Percentiles rank a stretch among this genome's conserved stretches.
Conservation (phyloP, 2,888 invertebrate species). For the Acronicta alni region DNA sequence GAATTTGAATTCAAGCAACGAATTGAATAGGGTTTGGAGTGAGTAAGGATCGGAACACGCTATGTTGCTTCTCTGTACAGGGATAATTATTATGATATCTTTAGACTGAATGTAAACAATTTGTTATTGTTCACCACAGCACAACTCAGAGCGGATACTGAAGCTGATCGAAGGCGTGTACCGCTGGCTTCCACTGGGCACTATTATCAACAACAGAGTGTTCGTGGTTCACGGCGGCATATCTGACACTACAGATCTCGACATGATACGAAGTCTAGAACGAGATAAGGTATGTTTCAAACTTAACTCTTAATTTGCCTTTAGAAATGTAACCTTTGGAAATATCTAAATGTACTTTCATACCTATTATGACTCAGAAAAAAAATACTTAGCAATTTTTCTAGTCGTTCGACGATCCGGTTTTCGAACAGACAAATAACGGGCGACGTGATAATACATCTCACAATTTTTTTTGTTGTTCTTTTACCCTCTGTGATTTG, state of each 20-base stretch:
- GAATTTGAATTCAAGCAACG: neutral
- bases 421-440: too few species aligned
- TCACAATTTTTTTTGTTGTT: too few species aligned
- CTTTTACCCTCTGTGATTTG: too few species aligned
- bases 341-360: constrained; percentile 1
- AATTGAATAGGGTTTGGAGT: neutral
- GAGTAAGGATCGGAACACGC: neutral
- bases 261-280: constrained; percentile 93
- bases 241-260: constrained; percentile 95
- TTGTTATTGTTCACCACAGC: constrained; percentile 80
- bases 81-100: too few species aligned
- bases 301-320: neutral
- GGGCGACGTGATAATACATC: too few species aligned
- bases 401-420: too few species aligned
- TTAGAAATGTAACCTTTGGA: neutral
- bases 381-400: too few species aligned
- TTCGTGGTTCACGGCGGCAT: constrained; percentile 98
- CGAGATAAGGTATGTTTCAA: constrained; percentile 93
- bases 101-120: neutral
- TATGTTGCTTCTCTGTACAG: neutral
- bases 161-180: constrained; percentile 96
- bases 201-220: constrained; percentile 96
- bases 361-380: neutral
- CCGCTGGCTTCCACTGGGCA: constrained; percentile 97
- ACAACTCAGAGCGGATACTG: constrained; percentile 93